phyloP scores from a whole-genome alignment of 2,888 invertebrate genomes.

The Nineta flava region DNA sequence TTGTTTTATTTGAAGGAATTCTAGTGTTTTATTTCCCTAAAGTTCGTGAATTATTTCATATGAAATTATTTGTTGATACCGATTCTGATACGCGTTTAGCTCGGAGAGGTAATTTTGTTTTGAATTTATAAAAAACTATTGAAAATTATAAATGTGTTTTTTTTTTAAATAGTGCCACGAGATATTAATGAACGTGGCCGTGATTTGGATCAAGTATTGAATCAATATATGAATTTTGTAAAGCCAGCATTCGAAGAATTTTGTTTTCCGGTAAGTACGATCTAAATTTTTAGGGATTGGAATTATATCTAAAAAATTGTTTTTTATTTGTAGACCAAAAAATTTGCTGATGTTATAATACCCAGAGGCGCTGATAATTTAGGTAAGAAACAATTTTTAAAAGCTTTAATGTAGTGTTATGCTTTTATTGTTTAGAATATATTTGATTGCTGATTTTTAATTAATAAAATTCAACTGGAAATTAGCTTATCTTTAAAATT shows the following conservation, averaged over 20 bases:
- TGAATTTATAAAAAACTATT: not conserved
- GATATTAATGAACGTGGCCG: constrained; percentile 92
- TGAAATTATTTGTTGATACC: constrained; percentile 98
- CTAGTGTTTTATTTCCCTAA: constrained; percentile 94
- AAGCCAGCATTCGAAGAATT: constrained; percentile 99
- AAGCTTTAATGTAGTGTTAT: too few relatives aligned
- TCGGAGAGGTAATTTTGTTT: constrained; percentile 55
- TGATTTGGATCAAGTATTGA: constrained; percentile 84
- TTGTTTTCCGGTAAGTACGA: constrained; percentile 81
- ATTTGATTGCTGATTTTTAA: too few relatives aligned
- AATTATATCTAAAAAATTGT: constrained; percentile 2
- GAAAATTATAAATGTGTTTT: not conserved
- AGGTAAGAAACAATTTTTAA: constrained; percentile 40
- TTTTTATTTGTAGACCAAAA: constrained; percentile 71
- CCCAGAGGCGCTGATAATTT: constrained; percentile 96
- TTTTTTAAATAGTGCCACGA: constrained; percentile 60
- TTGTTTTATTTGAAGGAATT: constrained; percentile 95
- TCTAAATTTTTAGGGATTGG: constrained; percentile 2
- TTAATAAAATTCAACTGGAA: too few relatives aligned
- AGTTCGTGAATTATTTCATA: constrained; percentile 88
- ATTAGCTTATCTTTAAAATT: not conserved
- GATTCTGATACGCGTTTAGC: constrained; percentile 96
- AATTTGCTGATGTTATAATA: constrained; percentile 98
- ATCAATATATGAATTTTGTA: constrained; percentile 94
- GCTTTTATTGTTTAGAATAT: too few relatives aligned